These are phyloP conservation scores for Barbus barbus DNA, from an alignment of 2,113 vertebrate species.

Conservation along the genomic window DNA sequence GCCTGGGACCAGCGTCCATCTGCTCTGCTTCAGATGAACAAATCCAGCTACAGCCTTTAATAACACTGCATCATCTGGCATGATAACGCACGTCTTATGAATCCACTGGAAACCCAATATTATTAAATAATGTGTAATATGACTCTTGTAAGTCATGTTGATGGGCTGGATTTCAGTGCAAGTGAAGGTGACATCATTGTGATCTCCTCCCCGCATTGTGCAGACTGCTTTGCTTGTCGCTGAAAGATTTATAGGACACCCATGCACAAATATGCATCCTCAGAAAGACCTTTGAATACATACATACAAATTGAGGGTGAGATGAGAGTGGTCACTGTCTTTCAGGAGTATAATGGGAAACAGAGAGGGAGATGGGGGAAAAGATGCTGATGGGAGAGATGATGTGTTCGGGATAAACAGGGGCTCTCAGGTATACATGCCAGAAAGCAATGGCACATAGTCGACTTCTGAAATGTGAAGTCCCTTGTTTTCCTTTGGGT, in stretches of 20 bases:
- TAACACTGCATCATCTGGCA: not conserved
- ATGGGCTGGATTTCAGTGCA: not conserved
- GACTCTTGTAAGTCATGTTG: not conserved
- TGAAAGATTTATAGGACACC: slow-evolving; percentile 21
- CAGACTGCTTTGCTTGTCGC: not conserved
- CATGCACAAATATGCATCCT: slow-evolving; percentile 10
- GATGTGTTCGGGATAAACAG: not conserved
- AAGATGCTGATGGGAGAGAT: slow-evolving; percentile 21
- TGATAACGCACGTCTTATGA: not conserved
- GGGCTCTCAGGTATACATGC: not conserved
- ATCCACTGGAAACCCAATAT: not conserved
- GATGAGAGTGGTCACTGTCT: slow-evolving; percentile 26
- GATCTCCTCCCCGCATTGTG: slow-evolving; percentile 25
- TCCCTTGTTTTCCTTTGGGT: not conserved
- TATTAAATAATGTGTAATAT: not conserved
- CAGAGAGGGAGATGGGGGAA: not conserved
- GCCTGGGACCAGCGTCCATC: slow-evolving; percentile 10
- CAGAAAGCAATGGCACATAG: not conserved
- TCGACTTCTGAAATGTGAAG: slow-evolving; percentile 2
- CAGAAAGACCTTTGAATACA: slow-evolving; percentile 30
- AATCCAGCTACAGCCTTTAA: slow-evolving; percentile 22
- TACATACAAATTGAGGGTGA: slow-evolving; percentile 33
- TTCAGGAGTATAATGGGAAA: slow-evolving; percentile 20
- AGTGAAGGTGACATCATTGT: slow-evolving; percentile 20
- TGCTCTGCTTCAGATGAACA: slow-evolving; percentile 22